Evolutionary conservation across 1,140 invertebrate species (phyloP).

Genomic region (Tribolium castaneum): DNA sequence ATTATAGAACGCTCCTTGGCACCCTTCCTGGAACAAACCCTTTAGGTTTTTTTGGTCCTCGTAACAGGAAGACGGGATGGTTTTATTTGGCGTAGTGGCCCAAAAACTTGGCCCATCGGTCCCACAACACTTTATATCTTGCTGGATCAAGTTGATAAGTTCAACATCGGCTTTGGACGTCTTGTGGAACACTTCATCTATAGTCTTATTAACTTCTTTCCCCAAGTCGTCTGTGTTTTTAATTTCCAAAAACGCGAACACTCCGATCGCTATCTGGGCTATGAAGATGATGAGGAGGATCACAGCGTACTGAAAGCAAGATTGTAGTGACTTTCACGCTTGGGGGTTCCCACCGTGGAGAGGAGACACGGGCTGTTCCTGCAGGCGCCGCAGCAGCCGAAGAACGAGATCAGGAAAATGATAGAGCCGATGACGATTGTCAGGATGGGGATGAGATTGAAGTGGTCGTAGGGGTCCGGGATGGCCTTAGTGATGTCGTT

Average conservation of each 20-base stretch:
- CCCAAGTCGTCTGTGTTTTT: slow-evolving; percentile 45
- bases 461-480: slow-evolving; percentile 16
- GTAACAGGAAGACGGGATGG: slow-evolving; percentile 19
- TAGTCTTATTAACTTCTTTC: slow-evolving; percentile 54
- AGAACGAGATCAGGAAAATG: slow-evolving; percentile 70
- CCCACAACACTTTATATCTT: slow-evolving; percentile 73
- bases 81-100: not conserved
- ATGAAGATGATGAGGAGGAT: slow-evolving; percentile 63
- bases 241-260: slow-evolving; percentile 59
- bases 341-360: not conserved
- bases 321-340: slow-evolving; percentile 57
- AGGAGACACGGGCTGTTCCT: slow-evolving; percentile 57
- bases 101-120: slow-evolving; percentile 65
- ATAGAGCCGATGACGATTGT: slow-evolving; percentile 52
- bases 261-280: slow-evolving; percentile 63
- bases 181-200: slow-evolving; percentile 63
- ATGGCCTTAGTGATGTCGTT: not conserved
- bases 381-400: slow-evolving; percentile 73
- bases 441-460: slow-evolving; percentile 3
- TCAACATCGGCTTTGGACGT: slow-evolving; percentile 46
- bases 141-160: slow-evolving; percentile 66
- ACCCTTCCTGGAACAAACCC: not conserved
- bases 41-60: not conserved
- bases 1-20: slow-evolving; percentile 55
- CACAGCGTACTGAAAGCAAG: slow-evolving; percentile 63